Conservation (phyloP, 92 coral and sea anemone genomes). For the Zoanthus sansibaricus region DNA sequence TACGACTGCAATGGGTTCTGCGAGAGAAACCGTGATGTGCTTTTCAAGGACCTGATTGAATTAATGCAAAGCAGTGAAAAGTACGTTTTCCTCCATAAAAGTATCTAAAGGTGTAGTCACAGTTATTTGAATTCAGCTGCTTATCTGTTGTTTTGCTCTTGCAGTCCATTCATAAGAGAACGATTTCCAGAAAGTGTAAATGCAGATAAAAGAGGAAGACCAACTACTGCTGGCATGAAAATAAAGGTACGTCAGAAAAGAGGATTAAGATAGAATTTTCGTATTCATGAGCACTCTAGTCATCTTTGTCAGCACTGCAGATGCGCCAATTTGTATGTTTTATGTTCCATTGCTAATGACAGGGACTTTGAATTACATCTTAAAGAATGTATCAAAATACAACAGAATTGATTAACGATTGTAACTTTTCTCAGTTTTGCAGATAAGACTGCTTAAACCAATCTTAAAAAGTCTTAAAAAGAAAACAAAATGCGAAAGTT, state of each 20-base stretch:
- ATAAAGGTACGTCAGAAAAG: conserved; percentile 73
- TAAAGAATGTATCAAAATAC: not conserved
- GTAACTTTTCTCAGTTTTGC: not conserved
- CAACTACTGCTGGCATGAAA: conserved; percentile 92
- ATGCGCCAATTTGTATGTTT: not conserved
- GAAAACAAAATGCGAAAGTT: no score
- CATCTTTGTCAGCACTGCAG: not conserved
- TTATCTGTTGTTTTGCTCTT: not conserved
- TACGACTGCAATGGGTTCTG: conserved; percentile 94
- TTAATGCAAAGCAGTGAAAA: conserved; percentile 96
- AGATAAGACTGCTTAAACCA: no score
- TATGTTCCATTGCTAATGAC: no score
- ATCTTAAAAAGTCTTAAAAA: no score
- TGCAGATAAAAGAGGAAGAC: conserved; percentile 90
- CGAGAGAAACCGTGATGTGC: conserved; percentile 97
- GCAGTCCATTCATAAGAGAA: conserved; percentile 78
- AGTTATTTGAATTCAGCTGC: not conserved
- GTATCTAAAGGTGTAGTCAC: not conserved
- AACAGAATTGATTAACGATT: no score
- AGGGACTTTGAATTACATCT: no score
- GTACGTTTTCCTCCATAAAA: conserved; percentile 48
- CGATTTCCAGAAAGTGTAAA: conserved; percentile 92
- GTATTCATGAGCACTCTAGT: no score
- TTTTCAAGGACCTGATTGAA: conserved; percentile 95
- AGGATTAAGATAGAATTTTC: not conserved